These are phyloP conservation scores for Fabriciana adippe DNA, from an alignment of 2,888 invertebrate genomes.

Conservation along the genomic window DNA sequence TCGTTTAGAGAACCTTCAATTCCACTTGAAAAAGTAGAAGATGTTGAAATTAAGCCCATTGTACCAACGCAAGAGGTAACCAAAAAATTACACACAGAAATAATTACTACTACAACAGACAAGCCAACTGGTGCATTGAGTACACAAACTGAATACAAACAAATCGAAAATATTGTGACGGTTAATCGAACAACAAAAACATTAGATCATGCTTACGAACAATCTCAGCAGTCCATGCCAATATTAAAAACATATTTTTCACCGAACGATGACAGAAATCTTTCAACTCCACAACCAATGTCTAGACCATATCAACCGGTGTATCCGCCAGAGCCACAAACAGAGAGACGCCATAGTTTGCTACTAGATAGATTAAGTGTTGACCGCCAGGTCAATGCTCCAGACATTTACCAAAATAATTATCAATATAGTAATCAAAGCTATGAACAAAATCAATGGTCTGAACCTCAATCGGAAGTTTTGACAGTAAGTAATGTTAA, in stretches of 20 bases:
- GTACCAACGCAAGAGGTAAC: conserved; percentile 62
- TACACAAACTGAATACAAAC: conserved; percentile 71
- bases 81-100: conserved; percentile 71
- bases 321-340: conserved; percentile 58
- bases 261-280: conserved; percentile 61
- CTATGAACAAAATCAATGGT: conserved; percentile 61
- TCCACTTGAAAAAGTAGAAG: conserved; percentile 73
- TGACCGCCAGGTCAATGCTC: conserved; percentile 67
- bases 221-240: conserved; percentile 51
- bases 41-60: conserved; percentile 76
- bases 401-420: conserved; percentile 66
- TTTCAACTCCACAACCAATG: conserved; percentile 57
- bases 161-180: conserved; percentile 73
- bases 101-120: conserved; percentile 60
- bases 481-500: conserved; percentile 72
- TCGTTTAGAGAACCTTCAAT: conserved; percentile 69
- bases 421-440: conserved; percentile 57
- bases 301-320: conserved; percentile 63
- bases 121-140: conserved; percentile 59
- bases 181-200: conserved; percentile 74
- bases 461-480: conserved; percentile 72
- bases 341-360: conserved; percentile 73
- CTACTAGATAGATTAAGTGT: conserved; percentile 71
- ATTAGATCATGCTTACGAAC: conserved; percentile 68
- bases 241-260: conserved; percentile 68